Percentiles rank a stretch among this genome's conserved stretches.
Evolutionary conservation across 2,888 invertebrate genomes (phyloP).

Genomic region (Timandra comae): DNA sequence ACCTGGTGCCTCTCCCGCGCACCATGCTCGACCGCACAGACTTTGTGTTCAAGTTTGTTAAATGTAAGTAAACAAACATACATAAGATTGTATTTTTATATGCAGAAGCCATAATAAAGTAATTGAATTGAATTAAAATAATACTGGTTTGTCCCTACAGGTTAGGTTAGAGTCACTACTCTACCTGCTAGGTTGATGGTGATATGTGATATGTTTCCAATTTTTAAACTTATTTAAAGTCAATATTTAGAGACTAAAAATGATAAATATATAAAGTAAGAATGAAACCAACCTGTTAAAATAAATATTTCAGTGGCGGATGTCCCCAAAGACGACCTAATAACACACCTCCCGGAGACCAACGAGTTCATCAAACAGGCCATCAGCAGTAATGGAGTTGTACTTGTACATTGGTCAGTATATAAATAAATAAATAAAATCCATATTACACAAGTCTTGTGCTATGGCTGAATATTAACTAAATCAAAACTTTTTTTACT

Average conservation of each 20-base stretch:
- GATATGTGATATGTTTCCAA: too few relatives aligned
- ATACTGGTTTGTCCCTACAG: too few relatives aligned
- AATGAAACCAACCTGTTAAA: background rate
- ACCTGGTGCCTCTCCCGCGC: constrained; percentile 88
- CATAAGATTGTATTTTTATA: too few relatives aligned
- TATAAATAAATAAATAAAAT: too few relatives aligned
- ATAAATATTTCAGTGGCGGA: constrained; percentile 83
- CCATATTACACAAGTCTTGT: too few relatives aligned
- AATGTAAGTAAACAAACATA: constrained; percentile 66
- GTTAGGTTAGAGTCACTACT: too few relatives aligned
- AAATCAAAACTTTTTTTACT: too few relatives aligned
- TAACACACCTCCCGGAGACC: constrained; percentile 86
- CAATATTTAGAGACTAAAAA: background rate
- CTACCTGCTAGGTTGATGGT: too few relatives aligned
- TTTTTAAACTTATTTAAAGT: too few relatives aligned
- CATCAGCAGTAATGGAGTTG: constrained; percentile 75
- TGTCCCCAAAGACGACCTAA: constrained; percentile 89
- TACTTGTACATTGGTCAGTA: constrained; percentile 90
- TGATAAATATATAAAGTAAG: background rate
- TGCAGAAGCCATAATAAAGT: too few relatives aligned
- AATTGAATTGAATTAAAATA: too few relatives aligned
- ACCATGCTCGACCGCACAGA: constrained; percentile 81
- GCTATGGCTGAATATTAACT: too few relatives aligned
- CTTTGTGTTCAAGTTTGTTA: constrained; percentile 84
- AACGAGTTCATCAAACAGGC: constrained; percentile 85